These are phyloP conservation scores for Microtus ochrogaster DNA, from an alignment of 2,113 vertebrate species.

Conservation along the genomic window DNA sequence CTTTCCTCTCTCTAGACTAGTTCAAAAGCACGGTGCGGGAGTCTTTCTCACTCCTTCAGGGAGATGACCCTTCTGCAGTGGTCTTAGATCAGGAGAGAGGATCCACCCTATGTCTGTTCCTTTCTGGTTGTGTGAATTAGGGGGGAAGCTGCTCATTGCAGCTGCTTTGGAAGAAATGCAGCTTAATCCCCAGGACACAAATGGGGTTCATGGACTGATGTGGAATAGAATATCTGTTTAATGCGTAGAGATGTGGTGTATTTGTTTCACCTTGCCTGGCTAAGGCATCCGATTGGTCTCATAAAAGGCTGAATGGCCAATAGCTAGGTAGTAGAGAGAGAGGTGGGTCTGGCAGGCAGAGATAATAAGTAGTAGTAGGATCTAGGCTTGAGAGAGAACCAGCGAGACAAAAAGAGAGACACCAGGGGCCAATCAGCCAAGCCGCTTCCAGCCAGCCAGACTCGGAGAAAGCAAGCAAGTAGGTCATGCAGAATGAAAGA, in stretches of 20 bases:
- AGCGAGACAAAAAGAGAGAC: background rate
- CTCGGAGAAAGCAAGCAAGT: background rate
- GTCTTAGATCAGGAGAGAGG: background rate
- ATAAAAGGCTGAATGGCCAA: background rate
- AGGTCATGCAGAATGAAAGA: background rate
- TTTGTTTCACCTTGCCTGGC: background rate
- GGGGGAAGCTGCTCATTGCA: background rate
- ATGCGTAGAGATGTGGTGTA: background rate
- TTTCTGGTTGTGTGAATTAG: background rate
- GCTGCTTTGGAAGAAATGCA: background rate
- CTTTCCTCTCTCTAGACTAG: background rate
- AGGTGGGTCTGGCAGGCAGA: background rate
- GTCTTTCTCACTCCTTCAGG: background rate
- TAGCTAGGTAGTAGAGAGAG: background rate
- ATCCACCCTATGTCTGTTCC: background rate
- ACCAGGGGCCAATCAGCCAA: background rate
- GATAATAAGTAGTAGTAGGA: background rate
- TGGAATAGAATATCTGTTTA: background rate
- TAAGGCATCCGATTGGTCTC: background rate
- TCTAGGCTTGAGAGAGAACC: background rate
- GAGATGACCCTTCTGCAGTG: background rate
- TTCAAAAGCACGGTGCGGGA: no score
- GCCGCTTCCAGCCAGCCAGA: background rate
- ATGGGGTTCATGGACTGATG: background rate
- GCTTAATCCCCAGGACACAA: background rate